phyloP scores from a whole-genome alignment of 2,113 vertebrate species.

The Motacilla alba region DNA sequence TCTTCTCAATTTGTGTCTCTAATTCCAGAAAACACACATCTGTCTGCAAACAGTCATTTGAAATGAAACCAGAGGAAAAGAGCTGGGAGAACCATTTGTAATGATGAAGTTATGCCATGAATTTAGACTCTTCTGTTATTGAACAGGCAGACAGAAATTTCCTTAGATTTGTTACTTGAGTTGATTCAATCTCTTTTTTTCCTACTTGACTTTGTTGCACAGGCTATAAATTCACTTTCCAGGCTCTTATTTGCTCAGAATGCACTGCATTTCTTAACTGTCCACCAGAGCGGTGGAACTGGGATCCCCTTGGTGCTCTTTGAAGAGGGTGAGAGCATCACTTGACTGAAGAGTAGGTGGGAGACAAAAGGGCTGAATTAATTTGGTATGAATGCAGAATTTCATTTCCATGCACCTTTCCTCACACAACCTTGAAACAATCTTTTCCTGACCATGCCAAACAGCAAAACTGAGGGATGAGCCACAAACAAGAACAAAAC shows the following conservation, averaged over 20 bases:
- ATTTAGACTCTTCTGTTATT: background rate
- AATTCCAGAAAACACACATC: conserved; percentile 45
- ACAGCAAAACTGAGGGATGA: background rate
- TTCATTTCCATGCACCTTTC: background rate
- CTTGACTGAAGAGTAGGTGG: background rate
- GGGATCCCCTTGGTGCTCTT: background rate
- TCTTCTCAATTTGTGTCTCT: conserved; percentile 11
- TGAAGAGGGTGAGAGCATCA: background rate
- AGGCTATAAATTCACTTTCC: background rate
- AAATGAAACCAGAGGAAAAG: background rate
- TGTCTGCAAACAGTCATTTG: conserved; percentile 43
- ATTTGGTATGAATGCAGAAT: background rate
- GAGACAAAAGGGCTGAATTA: background rate
- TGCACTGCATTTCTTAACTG: background rate
- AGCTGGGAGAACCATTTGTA: conserved; percentile 20
- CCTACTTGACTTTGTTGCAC: background rate
- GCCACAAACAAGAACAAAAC: background rate
- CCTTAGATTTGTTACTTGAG: background rate
- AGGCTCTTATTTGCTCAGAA: background rate
- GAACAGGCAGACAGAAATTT: background rate
- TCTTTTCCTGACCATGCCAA: background rate
- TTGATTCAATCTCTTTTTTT: background rate
- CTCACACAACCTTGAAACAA: background rate
- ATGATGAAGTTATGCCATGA: conserved; percentile 3
- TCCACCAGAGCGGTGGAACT: background rate